Conservation (phyloP, 2,113 vertebrate species). For the Gambusia affinis region DNA sequence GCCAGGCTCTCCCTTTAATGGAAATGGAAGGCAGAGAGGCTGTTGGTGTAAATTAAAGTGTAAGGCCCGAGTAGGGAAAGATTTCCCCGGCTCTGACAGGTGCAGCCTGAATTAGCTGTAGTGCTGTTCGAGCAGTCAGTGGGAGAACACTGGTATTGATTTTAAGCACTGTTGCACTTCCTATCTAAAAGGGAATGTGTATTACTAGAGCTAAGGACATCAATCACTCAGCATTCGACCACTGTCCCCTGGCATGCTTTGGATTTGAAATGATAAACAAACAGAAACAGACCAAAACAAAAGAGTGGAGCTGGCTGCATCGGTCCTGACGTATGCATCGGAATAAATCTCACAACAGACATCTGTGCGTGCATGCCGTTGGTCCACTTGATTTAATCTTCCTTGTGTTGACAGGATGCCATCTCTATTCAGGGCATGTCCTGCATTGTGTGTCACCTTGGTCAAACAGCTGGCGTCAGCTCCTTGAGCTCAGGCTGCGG, state of each 20-base stretch:
- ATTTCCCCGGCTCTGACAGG: constrained; percentile 81
- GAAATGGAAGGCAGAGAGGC: constrained; percentile 78
- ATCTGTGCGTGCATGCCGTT: constrained; percentile 33
- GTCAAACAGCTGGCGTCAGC: constrained; percentile 75
- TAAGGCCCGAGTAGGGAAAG: constrained; percentile 73
- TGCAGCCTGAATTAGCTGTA: constrained; percentile 82
- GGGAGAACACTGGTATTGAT: constrained; percentile 81
- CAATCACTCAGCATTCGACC: constrained; percentile 76
- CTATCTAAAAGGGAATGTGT: constrained; percentile 81
- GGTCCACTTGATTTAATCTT: constrained; percentile 55
- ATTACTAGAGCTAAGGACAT: constrained; percentile 78
- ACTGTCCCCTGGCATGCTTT: constrained; percentile 62
- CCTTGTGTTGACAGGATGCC: constrained; percentile 60
- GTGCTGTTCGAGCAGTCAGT: constrained; percentile 80
- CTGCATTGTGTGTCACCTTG: constrained; percentile 71
- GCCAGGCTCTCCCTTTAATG: constrained; percentile 82
- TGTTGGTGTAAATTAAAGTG: constrained; percentile 81
- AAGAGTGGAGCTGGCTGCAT: constrained; percentile 24
- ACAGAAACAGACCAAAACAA: constrained; percentile 63
- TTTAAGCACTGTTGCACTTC: constrained; percentile 83
- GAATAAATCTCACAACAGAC: constrained; percentile 21
- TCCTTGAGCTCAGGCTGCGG: constrained; percentile 57
- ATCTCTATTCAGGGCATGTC: constrained; percentile 65
- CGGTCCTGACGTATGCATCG: constrained; percentile 19
- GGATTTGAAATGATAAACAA: constrained; percentile 72